Percentiles rank a stretch among this genome's conserved stretches.
These are phyloP conservation scores for Motacilla alba DNA, from an alignment of 2,113 vertebrate genomes.

Conservation along the genomic window DNA sequence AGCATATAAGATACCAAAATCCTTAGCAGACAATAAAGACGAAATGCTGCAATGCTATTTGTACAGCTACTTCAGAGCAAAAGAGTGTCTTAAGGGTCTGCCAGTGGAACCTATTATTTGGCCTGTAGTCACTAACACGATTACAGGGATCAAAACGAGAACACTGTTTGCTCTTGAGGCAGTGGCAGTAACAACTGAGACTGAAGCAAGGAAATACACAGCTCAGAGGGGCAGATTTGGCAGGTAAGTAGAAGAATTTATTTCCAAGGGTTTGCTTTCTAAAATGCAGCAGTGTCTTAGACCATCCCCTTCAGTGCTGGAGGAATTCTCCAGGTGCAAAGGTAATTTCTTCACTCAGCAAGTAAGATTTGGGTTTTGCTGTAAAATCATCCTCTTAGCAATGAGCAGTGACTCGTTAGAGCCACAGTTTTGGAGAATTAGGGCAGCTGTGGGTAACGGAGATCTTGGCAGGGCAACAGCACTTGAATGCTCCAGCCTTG, in stretches of 20 bases:
- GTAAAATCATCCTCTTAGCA: neutral
- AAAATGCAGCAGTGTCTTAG: neutral
- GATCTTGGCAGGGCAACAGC: neutral
- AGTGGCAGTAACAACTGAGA: neutral
- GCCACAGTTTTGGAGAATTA: neutral
- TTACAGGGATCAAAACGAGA: neutral
- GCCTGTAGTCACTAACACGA: neutral
- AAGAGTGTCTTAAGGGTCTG: neutral
- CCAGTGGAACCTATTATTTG: neutral
- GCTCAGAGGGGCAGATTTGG: neutral
- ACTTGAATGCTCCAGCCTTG: neutral
- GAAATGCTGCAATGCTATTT: neutral
- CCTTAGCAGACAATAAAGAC: neutral
- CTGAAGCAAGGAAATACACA: neutral
- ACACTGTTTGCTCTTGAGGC: neutral
- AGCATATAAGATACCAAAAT: neutral
- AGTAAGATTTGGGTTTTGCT: neutral
- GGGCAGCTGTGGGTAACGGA: neutral
- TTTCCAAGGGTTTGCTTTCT: neutral
- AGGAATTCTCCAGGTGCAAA: neutral
- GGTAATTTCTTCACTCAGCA: neutral
- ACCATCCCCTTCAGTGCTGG: neutral
- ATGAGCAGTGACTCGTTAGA: neutral
- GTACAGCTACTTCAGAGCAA: neutral
- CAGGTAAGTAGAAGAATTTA: neutral